Percentiles rank a stretch among this genome's conserved stretches.
These are phyloP conservation scores for Gobio gobio DNA, from an alignment of 2,113 vertebrate genomes.

Conservation along the genomic window DNA sequence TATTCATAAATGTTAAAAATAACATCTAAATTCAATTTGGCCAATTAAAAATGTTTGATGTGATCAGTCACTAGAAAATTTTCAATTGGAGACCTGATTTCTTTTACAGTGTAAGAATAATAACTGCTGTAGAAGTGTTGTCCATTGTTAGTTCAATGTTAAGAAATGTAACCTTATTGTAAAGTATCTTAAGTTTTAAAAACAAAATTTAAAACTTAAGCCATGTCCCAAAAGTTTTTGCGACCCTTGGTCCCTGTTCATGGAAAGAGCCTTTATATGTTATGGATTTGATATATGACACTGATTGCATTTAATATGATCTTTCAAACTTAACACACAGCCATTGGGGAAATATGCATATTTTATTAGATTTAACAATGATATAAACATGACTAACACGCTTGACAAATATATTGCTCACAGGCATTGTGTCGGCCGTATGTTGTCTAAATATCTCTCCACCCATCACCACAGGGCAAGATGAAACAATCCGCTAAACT, in stretches of 20 bases:
- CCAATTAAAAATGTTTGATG: too few species aligned
- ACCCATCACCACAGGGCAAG: conserved; percentile 38
- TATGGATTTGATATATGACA: conserved; percentile 6
- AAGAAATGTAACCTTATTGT: too few species aligned
- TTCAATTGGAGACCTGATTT: too few species aligned
- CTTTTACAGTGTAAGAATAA: too few species aligned
- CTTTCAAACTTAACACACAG: conserved; percentile 8
- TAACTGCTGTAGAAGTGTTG: not conserved
- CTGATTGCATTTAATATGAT: not conserved
- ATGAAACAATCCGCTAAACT: conserved; percentile 46
- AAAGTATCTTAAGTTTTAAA: too few species aligned
- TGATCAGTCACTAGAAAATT: too few species aligned
- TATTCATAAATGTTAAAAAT: not conserved
- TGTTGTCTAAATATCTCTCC: conserved; percentile 32
- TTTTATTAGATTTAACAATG: conserved; percentile 11
- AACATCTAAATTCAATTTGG: too few species aligned
- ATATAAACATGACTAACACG: not conserved
- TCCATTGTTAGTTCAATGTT: not conserved
- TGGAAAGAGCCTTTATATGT: not conserved
- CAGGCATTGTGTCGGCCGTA: conserved; percentile 26
- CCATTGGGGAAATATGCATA: conserved; percentile 10
- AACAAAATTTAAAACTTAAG: not conserved
- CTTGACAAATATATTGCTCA: conserved; percentile 1
- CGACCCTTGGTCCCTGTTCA: not conserved
- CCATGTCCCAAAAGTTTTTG: not conserved